Percentiles rank a stretch among this genome's conserved stretches.
These are phyloP conservation scores for Leucopsar rothschildi DNA, from an alignment of 2,113 vertebrate species.

Conservation along the genomic window DNA sequence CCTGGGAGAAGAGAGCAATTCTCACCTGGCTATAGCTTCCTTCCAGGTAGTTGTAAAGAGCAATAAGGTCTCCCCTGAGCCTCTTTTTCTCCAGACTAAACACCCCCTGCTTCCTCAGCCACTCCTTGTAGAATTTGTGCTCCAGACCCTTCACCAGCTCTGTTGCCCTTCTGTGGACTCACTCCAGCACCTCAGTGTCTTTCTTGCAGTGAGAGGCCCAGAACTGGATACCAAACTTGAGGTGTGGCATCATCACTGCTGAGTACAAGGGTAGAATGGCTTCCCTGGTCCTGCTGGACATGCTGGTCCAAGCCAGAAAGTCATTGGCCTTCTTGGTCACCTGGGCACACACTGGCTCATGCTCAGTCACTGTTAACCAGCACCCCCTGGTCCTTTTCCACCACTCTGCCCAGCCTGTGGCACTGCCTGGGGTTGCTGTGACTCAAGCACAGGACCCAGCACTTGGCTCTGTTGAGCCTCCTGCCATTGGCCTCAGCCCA, in stretches of 20 bases:
- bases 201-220: background rate
- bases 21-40: background rate
- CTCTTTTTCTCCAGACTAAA: background rate
- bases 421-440: background rate
- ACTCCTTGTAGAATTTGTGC: background rate
- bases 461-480: background rate
- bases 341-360: background rate
- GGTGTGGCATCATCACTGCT: background rate
- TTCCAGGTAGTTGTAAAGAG: background rate
- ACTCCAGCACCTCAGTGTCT: background rate
- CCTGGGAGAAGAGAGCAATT: background rate
- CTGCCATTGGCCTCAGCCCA: background rate
- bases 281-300: background rate
- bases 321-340: background rate
- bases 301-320: background rate
- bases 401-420: background rate
- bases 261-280: background rate
- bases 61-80: background rate
- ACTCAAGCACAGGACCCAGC: background rate
- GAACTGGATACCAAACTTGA: background rate
- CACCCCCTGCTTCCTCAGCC: background rate
- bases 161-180: fast-evolving
- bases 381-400: background rate
- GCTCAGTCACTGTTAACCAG: background rate
- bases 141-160: background rate